Conservation (phyloP, 2,888 invertebrate genomes). For the Hirtodrosophila trivittata region DNA sequence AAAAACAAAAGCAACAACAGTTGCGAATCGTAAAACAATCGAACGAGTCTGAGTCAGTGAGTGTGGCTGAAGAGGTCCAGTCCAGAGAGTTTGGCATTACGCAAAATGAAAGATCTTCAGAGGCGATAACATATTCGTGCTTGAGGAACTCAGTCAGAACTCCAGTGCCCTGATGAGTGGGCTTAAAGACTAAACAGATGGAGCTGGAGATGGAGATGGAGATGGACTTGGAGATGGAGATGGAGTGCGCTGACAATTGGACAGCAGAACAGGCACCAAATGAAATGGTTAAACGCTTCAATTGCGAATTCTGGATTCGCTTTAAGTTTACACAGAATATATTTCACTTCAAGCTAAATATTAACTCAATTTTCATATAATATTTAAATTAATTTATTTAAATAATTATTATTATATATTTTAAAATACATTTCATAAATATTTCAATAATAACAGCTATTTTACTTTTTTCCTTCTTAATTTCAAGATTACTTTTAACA, state of each 20-base stretch:
- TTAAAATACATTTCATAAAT: not conserved
- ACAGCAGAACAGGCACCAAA: conserved; percentile 4
- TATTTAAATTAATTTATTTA: no score
- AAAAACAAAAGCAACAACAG: conserved; percentile 28
- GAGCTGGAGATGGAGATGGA: not conserved
- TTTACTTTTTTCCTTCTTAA: no score
- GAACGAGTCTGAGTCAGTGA: conserved; percentile 25
- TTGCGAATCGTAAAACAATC: conserved; percentile 62
- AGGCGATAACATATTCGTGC: conserved; percentile 63
- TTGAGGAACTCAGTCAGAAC: conserved; percentile 52
- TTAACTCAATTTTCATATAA: no score
- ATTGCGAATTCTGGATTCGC: conserved; percentile 8
- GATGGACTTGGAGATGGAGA: not conserved
- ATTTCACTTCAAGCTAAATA: no score
- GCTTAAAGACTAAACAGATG: conserved; percentile 39
- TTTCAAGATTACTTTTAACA: no score
- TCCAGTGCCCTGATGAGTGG: conserved; percentile 45
- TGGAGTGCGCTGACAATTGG: conserved; percentile 18
- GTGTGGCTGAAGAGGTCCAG: conserved; percentile 45
- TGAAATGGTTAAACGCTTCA: conserved; percentile 14
- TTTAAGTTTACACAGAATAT: no score
- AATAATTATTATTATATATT: not conserved
- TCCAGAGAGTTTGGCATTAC: conserved; percentile 15
- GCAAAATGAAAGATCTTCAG: conserved; percentile 51
- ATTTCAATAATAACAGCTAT: not conserved